Conservation (phyloP, 1,140 invertebrate species). For the Camponotus pennsylvanicus region DNA sequence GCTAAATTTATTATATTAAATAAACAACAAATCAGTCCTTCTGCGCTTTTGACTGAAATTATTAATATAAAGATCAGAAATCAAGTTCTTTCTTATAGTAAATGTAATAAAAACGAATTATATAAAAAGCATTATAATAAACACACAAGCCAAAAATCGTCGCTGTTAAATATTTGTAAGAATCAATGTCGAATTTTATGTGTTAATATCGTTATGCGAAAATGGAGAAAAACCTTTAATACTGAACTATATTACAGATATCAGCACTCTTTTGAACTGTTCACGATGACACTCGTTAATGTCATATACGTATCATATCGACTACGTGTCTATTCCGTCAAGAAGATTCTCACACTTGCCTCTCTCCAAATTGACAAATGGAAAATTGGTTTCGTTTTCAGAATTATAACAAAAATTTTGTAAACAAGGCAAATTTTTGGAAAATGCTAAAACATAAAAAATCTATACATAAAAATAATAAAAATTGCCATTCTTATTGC, state of each 20-base stretch:
- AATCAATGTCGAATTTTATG: slow-evolving; percentile 17
- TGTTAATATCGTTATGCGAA: slow-evolving; percentile 10
- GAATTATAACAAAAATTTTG: slow-evolving; percentile 36
- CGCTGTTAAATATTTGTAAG: slow-evolving; percentile 18
- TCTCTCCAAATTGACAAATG: slow-evolving; percentile 43
- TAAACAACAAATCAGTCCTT: neutral
- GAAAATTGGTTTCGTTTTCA: slow-evolving; percentile 55
- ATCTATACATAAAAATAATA: no score
- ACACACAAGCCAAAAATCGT: neutral
- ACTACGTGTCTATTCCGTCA: slow-evolving; percentile 45
- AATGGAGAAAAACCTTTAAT: slow-evolving; percentile 21
- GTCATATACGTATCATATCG: slow-evolving; percentile 50
- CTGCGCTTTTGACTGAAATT: no score
- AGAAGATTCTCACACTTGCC: slow-evolving; percentile 39
- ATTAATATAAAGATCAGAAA: neutral
- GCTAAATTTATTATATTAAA: slow-evolving; percentile 22
- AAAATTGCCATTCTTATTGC: no score
- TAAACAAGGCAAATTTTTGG: neutral
- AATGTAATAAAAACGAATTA: neutral
- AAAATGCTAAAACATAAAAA: neutral
- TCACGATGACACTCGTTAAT: slow-evolving; percentile 52
- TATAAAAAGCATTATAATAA: neutral
- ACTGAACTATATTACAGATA: slow-evolving; percentile 35
- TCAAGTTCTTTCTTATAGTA: neutral
- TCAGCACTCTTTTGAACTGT: slow-evolving; percentile 41